Evolutionary conservation across 2,797 vertebrate genomes (phyloP).

Genomic region (Melanotaenia nigrans): DNA sequence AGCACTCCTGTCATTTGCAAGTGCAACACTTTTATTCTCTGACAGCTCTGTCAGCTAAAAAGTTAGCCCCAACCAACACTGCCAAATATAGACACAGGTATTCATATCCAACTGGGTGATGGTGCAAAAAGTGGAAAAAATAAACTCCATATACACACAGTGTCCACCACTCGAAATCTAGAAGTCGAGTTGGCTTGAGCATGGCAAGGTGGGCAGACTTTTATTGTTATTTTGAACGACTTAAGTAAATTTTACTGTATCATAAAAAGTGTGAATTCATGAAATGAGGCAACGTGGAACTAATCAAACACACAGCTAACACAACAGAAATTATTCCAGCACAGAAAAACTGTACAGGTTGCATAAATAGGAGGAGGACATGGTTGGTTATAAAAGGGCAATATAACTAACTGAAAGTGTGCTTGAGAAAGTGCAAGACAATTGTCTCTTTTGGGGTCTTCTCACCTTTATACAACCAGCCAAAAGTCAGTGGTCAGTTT

Average conservation of each 20-base stretch:
- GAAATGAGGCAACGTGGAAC: background rate
- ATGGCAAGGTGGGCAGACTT: background rate
- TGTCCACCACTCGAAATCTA: background rate
- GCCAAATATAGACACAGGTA: conserved; percentile 13
- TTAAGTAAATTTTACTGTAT: background rate
- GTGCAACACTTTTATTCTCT: conserved; percentile 6
- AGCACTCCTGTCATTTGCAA: background rate
- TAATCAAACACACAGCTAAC: background rate
- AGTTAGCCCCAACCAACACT: background rate
- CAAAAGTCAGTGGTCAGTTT: background rate
- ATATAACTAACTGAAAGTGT: background rate
- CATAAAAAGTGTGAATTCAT: background rate
- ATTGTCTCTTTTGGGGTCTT: background rate
- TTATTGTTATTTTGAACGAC: background rate
- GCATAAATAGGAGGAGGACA: too few relatives aligned
- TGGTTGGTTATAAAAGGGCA: too few relatives aligned
- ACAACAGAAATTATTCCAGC: too few relatives aligned
- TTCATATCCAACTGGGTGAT: background rate
- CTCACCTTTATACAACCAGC: background rate
- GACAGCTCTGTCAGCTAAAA: conserved; percentile 27
- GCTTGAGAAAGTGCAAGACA: background rate
- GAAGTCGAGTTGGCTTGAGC: background rate
- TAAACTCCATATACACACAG: background rate
- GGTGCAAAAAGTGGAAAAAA: background rate
- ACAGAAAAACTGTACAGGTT: too few relatives aligned